phyloP scores from a whole-genome alignment of 2,797 vertebrate species.

The Nasua narica region DNA sequence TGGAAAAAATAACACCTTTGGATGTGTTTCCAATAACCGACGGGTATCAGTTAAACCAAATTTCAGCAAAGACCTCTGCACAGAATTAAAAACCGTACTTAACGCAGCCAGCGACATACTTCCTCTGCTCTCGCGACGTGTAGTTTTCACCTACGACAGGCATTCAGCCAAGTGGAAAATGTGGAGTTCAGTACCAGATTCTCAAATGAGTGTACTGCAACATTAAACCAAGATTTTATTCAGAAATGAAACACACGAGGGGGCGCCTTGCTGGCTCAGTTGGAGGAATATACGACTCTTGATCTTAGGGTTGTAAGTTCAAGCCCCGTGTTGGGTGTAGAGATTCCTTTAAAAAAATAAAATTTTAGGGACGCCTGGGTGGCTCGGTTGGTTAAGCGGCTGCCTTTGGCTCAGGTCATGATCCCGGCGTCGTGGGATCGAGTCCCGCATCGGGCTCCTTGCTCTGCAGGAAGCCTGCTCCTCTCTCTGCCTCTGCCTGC shows the following conservation, averaged over 20 bases:
- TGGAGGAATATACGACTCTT: background rate
- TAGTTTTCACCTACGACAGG: background rate
- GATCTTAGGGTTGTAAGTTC: background rate
- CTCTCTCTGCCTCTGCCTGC: too few species aligned
- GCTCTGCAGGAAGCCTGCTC: too few species aligned
- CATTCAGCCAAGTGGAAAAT: background rate
- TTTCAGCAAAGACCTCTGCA: background rate
- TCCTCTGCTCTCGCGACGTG: background rate
- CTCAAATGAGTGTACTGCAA: background rate
- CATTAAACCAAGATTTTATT: background rate
- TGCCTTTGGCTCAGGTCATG: too few species aligned
- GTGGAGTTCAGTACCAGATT: background rate
- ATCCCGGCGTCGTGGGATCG: too few species aligned
- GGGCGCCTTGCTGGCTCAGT: background rate
- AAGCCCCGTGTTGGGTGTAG: background rate
- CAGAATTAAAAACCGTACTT: background rate
- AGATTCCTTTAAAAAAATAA: background rate
- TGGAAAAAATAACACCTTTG: background rate
- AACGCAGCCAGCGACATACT: background rate
- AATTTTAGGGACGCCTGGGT: too few species aligned
- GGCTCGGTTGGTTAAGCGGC: too few species aligned
- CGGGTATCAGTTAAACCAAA: background rate
- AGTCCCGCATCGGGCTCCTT: too few species aligned
- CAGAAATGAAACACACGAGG: background rate
- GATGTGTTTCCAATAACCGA: background rate